A percentile compares a stretch with the other conserved stretches of the same genome.
phyloP scores from a whole-genome alignment of 64 coral and sea anemone species.

The Acropora yongei region DNA sequence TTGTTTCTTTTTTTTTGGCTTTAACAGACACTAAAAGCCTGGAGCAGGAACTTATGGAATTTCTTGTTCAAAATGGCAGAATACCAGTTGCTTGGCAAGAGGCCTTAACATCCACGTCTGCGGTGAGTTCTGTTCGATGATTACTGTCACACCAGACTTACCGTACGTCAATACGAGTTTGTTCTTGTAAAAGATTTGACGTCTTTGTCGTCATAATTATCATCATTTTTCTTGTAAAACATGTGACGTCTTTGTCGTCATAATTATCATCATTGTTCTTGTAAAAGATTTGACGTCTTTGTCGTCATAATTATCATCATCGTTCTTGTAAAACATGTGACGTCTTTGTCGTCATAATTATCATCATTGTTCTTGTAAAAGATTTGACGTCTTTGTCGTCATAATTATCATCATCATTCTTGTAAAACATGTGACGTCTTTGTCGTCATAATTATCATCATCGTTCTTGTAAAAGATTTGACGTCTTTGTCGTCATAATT shows the following conservation, averaged over 20 bases:
- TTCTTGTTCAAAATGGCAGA: slow-evolving; percentile 35
- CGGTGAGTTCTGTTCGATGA: slow-evolving; percentile 30
- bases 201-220: not conserved
- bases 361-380: no score
- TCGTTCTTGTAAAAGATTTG: not conserved
- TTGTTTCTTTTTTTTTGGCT: no score
- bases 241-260: no score
- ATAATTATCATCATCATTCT: no score
- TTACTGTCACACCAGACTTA: no score
- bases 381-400: not conserved
- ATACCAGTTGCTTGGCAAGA: slow-evolving; percentile 78
- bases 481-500: not conserved
- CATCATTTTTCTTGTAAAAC: no score
- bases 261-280: no score
- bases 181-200: not conserved
- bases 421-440: not conserved
- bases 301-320: no score
- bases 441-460: no score
- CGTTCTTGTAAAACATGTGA: no score
- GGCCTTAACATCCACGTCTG: slow-evolving; percentile 40
- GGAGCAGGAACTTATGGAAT: slow-evolving; percentile 54
- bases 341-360: not conserved
- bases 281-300: no score
- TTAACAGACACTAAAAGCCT: slow-evolving; percentile 56
- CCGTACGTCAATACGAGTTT: no score